Evolutionary conservation across 1,140 invertebrate species (phyloP).

Genomic region (Druon quercuslanigerum): DNA sequence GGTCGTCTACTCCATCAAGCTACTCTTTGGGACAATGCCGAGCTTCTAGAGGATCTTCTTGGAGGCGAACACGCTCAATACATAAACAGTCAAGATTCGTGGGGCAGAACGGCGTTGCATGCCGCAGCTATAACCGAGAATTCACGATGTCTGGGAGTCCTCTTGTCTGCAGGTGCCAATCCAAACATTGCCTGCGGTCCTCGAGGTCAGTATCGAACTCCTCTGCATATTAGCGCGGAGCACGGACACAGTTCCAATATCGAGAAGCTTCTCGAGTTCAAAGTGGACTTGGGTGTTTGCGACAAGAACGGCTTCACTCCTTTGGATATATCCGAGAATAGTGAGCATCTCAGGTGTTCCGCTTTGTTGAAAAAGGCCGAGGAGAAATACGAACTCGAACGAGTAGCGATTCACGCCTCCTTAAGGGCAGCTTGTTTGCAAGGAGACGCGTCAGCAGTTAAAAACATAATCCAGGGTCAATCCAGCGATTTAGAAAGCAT

Average conservation of each 20-base stretch:
- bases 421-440: constrained; percentile 84
- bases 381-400: constrained; percentile 83
- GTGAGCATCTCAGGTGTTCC: constrained; percentile 81
- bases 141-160: constrained; percentile 85
- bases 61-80: constrained; percentile 82
- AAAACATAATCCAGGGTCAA: constrained; percentile 80
- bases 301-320: constrained; percentile 84
- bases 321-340: constrained; percentile 85
- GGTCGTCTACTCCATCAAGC: constrained; percentile 88
- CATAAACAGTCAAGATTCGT: constrained; percentile 86
- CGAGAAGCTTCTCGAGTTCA: constrained; percentile 80
- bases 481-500: constrained; percentile 82
- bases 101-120: constrained; percentile 88
- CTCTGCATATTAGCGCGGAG: constrained; percentile 88
- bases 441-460: constrained; percentile 81
- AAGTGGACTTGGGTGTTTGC: constrained; percentile 80
- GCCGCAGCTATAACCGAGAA: constrained; percentile 91
- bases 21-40: constrained; percentile 93
- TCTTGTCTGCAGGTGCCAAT: constrained; percentile 85
- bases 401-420: constrained; percentile 82
- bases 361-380: constrained; percentile 82
- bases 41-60: constrained; percentile 89
- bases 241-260: constrained; percentile 86
- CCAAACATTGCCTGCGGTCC: constrained; percentile 83
- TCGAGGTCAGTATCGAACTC: constrained; percentile 81